Conservation (phyloP, 2,113 vertebrate genomes). For the Sclerurus mexicanus region DNA sequence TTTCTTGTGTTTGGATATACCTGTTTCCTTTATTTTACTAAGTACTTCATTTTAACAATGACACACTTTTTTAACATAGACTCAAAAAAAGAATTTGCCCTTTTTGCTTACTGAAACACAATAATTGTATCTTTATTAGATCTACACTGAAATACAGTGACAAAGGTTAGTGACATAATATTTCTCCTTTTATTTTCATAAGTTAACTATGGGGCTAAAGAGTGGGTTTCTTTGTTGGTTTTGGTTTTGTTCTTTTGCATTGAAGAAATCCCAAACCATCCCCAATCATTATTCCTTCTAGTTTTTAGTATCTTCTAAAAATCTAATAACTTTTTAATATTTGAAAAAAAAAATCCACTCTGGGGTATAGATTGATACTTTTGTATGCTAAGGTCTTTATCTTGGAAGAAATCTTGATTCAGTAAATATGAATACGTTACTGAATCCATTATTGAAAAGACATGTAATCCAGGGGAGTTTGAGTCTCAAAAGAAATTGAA, state of each 20-base stretch:
- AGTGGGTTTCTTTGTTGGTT: neutral
- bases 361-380: neutral
- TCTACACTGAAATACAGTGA: neutral
- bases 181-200: neutral
- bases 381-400: neutral
- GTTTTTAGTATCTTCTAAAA: neutral
- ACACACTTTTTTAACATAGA: neutral
- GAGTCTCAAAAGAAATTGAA: neutral
- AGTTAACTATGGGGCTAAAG: neutral
- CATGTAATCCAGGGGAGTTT: neutral
- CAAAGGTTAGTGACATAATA: neutral
- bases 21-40: neutral
- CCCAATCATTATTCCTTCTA: neutral
- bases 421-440: neutral
- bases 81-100: neutral
- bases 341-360: neutral
- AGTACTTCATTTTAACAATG: neutral
- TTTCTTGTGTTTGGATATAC: neutral
- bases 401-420: neutral
- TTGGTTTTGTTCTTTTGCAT: neutral
- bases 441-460: neutral
- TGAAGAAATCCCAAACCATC: neutral
- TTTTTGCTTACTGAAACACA: neutral
- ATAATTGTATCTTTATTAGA: neutral
- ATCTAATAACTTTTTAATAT: neutral